phyloP scores from a whole-genome alignment of 2,113 vertebrate species.

The Polypterus senegalus region DNA sequence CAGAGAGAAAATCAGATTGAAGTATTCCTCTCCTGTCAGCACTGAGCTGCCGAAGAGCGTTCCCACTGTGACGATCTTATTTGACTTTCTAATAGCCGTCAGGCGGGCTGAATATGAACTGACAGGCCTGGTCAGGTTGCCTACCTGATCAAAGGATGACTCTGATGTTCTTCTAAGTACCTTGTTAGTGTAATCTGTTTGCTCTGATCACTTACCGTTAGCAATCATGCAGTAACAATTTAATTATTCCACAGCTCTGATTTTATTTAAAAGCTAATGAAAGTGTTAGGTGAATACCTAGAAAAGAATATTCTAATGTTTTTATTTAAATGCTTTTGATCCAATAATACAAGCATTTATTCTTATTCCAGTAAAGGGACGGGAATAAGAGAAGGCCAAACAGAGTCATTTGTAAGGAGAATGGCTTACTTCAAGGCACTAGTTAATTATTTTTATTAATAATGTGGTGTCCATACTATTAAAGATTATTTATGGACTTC shows the following conservation, averaged over 20 bases:
- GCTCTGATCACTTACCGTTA: slow-evolving; percentile 46
- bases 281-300: no score
- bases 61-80: slow-evolving; percentile 14
- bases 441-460: no score
- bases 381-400: no score
- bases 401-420: no score
- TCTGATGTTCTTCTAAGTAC: slow-evolving; percentile 44
- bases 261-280: slow-evolving; percentile 26
- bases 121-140: slow-evolving; percentile 43
- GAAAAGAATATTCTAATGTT: no score
- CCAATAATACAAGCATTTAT: no score
- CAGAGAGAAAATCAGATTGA: no score
- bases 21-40: slow-evolving; percentile 5
- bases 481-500: no score
- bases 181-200: slow-evolving; percentile 49
- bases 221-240: slow-evolving; percentile 35
- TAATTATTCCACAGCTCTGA: slow-evolving; percentile 45
- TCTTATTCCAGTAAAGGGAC: no score
- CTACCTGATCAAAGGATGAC: slow-evolving; percentile 49
- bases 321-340: no score
- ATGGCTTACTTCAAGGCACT: no score
- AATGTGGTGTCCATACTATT: no score
- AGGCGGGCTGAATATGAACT: slow-evolving; percentile 46
- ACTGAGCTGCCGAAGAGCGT: background rate
- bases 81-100: slow-evolving; percentile 36